Conservation (phyloP, 1,140 invertebrate species). For the Drosophila kepulauana region DNA sequence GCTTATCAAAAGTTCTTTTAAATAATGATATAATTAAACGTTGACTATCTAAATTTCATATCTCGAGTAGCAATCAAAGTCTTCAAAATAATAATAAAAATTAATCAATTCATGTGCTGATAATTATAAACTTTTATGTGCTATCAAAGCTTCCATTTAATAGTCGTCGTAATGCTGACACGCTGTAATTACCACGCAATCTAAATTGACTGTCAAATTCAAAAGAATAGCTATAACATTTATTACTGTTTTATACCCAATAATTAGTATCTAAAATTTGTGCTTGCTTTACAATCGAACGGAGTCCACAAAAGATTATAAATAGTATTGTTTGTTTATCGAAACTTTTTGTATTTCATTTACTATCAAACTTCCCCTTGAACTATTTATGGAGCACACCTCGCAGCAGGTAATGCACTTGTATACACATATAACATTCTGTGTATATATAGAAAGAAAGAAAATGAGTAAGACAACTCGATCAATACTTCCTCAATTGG, state of each 20-base stretch:
- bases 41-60: neutral
- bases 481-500: slow-evolving; percentile 46
- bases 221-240: neutral
- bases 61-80: neutral
- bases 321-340: neutral
- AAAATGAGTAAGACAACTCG: slow-evolving; percentile 25
- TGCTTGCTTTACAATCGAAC: neutral
- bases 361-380: neutral
- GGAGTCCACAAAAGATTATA: neutral
- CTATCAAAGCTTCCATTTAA: neutral
- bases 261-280: neutral
- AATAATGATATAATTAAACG: too few relatives aligned
- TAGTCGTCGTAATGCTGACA: neutral
- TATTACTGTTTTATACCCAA: too few relatives aligned
- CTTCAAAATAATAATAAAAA: too few relatives aligned
- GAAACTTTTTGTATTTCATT: too few relatives aligned
- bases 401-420: slow-evolving; percentile 1
- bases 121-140: neutral
- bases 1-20: too few relatives aligned
- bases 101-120: neutral
- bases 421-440: neutral
- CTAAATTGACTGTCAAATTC: neutral
- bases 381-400: slow-evolving; percentile 19
- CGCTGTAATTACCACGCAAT: neutral
- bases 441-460: slow-evolving; percentile 3